These are phyloP conservation scores for Morpho helenor DNA, from an alignment of 2,888 invertebrate genomes.

Conservation along the genomic window DNA sequence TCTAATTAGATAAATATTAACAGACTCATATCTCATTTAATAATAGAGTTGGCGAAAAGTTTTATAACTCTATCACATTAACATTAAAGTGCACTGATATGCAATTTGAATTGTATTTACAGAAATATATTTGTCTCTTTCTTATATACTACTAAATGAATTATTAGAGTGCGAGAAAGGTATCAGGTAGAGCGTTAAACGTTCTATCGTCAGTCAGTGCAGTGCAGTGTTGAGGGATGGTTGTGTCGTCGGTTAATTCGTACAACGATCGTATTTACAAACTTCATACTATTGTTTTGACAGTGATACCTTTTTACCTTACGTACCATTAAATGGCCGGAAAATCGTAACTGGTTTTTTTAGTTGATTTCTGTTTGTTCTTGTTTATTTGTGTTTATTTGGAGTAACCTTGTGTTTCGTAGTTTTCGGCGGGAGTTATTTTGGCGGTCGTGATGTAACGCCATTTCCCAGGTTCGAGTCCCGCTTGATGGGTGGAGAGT, in stretches of 20 bases:
- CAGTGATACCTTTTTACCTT: slow-evolving; percentile 41
- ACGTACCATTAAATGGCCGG: slow-evolving; percentile 25
- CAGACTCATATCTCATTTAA: slow-evolving; percentile 24
- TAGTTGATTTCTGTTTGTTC: slow-evolving; percentile 24
- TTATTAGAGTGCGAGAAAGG: slow-evolving; percentile 42
- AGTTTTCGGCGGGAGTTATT: slow-evolving; percentile 60
- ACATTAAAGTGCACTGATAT: slow-evolving; percentile 51
- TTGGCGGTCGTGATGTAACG: slow-evolving; percentile 72
- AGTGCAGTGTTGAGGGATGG: slow-evolving; percentile 41
- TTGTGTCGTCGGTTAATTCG: slow-evolving; percentile 37
- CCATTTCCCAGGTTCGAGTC: slow-evolving; percentile 58
- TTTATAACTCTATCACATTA: slow-evolving; percentile 46
- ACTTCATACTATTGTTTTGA: slow-evolving; percentile 65
- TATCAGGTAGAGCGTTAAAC: slow-evolving; percentile 41
- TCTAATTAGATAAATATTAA: slow-evolving; percentile 29
- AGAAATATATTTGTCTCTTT: slow-evolving; percentile 43
- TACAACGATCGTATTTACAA: slow-evolving; percentile 66
- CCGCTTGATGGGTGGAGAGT: slow-evolving; percentile 48
- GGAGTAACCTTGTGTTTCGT: slow-evolving; percentile 71
- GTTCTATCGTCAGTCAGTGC: slow-evolving; percentile 43
- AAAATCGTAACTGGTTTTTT: slow-evolving; percentile 25
- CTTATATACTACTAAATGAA: slow-evolving; percentile 26
- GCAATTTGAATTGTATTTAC: slow-evolving; percentile 38
- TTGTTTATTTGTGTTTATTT: slow-evolving; percentile 40
- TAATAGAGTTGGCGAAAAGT: slow-evolving; percentile 33